Percentiles rank a stretch among this genome's conserved stretches.
These are phyloP conservation scores for Carcharodon carcharias DNA, from an alignment of 2,797 vertebrate species.

Conservation along the genomic window DNA sequence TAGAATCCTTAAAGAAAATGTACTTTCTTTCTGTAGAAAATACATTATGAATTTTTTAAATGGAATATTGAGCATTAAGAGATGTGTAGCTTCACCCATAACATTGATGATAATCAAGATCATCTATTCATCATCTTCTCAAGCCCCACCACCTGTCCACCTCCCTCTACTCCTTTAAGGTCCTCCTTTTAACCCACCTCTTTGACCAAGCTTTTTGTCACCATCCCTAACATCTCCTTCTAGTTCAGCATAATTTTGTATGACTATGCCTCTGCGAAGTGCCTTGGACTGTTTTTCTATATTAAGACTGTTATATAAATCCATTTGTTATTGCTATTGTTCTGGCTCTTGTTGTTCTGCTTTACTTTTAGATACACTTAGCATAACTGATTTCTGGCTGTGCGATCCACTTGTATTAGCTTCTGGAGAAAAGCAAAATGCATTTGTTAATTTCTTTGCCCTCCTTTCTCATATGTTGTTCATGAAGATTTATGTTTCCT, in stretches of 20 bases:
- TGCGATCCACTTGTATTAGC: not conserved
- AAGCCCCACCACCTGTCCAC: not conserved
- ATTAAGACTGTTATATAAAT: not conserved
- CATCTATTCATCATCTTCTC: not conserved
- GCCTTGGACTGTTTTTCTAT: not conserved
- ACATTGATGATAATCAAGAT: not conserved
- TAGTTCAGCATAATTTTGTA: not conserved
- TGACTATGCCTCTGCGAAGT: not conserved
- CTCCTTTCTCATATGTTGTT: not conserved
- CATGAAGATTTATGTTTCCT: not conserved
- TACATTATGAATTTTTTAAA: not conserved
- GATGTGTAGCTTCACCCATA: not conserved
- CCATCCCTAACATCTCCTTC: not conserved
- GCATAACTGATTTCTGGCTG: not conserved
- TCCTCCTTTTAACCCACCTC: not conserved
- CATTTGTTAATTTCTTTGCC: not conserved
- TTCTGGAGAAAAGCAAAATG: not conserved
- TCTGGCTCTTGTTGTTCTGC: not conserved
- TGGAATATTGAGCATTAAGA: not conserved
- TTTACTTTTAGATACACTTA: not conserved
- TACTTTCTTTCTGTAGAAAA: not conserved
- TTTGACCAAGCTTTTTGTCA: not conserved
- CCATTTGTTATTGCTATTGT: not conserved
- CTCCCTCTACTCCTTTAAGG: not conserved
- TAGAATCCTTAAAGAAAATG: not conserved